A percentile compares a stretch with the other conserved stretches of the same genome.
Evolutionary conservation across 1,140 invertebrate species (phyloP).

Genomic region (Musca domestica): DNA sequence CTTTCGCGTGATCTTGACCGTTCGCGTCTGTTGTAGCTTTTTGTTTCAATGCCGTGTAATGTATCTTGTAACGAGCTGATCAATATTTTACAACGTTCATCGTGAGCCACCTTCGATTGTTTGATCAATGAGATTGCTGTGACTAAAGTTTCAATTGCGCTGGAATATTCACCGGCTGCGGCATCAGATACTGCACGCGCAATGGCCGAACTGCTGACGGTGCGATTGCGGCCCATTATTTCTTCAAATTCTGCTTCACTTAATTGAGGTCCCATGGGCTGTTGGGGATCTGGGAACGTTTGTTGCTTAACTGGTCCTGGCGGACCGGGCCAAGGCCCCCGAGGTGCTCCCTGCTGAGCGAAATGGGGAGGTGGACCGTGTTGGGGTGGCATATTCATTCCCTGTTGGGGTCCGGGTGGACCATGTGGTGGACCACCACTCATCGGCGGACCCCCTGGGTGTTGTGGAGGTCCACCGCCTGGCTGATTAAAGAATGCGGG

Average conservation of each 20-base stretch:
- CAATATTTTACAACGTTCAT: conserved; percentile 97
- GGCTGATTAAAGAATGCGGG: conserved; percentile 88
- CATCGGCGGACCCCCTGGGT: conserved; percentile 59
- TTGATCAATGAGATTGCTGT: conserved; percentile 98
- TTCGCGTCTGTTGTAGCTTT: conserved; percentile 54
- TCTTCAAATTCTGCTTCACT: conserved; percentile 97
- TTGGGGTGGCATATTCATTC: conserved; percentile 58
- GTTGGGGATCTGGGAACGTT: conserved; percentile 54
- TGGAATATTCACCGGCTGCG: conserved; percentile 92
- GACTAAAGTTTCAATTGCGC: conserved; percentile 96
- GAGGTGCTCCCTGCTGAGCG: conserved; percentile 55
- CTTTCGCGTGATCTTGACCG: conserved; percentile 74
- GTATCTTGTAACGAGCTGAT: conserved; percentile 97
- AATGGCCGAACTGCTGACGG: conserved; percentile 95
- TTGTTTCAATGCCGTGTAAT: conserved; percentile 67
- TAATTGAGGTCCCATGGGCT: conserved; percentile 66
- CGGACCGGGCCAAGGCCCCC: conserved; percentile 49
- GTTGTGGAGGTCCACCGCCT: conserved; percentile 62
- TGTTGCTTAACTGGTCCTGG: conserved; percentile 56
- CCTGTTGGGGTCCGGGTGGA: conserved; percentile 61
- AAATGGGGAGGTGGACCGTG: conserved; percentile 63
- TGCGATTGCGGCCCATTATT: conserved; percentile 95
- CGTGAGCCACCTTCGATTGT: conserved; percentile 95
- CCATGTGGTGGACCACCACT: conserved; percentile 60
- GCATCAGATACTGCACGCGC: conserved; percentile 95